These are phyloP conservation scores for human (Homo sapiens) DNA, from an alignment of 2,113 vertebrate species.

Conservation along the genomic window DNA sequence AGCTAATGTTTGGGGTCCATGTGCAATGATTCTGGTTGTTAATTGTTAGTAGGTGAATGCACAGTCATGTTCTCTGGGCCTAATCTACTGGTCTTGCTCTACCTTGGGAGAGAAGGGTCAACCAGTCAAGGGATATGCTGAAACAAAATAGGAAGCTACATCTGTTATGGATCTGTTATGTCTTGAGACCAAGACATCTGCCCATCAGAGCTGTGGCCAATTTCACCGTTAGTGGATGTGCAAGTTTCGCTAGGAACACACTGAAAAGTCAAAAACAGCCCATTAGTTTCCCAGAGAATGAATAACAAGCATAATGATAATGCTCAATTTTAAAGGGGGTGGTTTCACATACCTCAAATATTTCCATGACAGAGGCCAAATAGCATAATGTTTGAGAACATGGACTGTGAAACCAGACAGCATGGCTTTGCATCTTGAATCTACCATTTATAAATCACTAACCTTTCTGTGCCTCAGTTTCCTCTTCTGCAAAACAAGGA, in stretches of 20 bases:
- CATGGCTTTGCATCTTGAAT: background rate
- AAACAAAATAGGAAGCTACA: background rate
- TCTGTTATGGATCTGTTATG: background rate
- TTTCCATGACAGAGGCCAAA: background rate
- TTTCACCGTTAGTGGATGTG: background rate
- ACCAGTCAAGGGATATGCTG: background rate
- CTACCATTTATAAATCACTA: background rate
- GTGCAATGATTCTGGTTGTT: background rate
- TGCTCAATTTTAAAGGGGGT: background rate
- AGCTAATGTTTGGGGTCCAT: background rate
- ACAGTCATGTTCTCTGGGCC: background rate
- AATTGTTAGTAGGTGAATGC: background rate
- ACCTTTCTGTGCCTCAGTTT: background rate
- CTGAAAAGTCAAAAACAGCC: slow-evolving; percentile 7
- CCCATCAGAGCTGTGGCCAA: background rate
- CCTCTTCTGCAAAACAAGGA: background rate
- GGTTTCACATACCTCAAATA: background rate
- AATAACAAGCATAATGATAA: background rate
- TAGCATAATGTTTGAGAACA: background rate
- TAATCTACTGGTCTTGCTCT: background rate
- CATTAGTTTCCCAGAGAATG: background rate
- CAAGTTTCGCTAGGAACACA: background rate
- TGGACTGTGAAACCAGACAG: background rate
- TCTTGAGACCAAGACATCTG: slow-evolving; percentile 41
- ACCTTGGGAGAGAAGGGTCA: background rate